phyloP scores from a whole-genome alignment of 2,797 vertebrate genomes.

The Leontopithecus rosalia region DNA sequence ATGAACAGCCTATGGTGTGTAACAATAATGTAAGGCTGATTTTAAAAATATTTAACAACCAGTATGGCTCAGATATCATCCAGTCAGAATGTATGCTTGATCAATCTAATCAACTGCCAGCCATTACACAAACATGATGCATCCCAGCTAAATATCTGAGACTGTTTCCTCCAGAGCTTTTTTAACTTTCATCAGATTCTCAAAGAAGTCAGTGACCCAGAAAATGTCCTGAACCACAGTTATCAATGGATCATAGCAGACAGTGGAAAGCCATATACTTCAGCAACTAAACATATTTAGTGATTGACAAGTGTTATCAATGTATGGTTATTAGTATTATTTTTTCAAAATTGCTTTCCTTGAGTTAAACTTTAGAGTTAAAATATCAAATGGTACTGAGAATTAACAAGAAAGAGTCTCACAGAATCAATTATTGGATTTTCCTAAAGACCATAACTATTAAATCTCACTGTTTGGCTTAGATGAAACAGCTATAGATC shows the following conservation, averaged over 20 bases:
- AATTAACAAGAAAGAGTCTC: background rate
- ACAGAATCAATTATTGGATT: background rate
- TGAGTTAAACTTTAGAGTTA: background rate
- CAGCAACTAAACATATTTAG: background rate
- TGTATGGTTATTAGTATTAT: background rate
- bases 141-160: background rate
- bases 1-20: too few species aligned
- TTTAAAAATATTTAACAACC: slow-evolving; percentile 10
- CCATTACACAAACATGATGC: fast-evolving
- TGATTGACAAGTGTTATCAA: background rate
- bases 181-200: background rate
- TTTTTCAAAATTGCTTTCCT: background rate
- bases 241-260: background rate
- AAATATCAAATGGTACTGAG: background rate
- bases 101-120: background rate
- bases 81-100: background rate
- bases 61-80: background rate
- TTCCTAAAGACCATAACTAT: background rate
- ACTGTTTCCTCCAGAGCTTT: background rate
- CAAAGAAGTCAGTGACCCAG: background rate
- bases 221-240: background rate
- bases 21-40: background rate
- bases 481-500: background rate
- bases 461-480: background rate
- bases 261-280: background rate